phyloP scores from a whole-genome alignment of 1,140 invertebrate genomes.

The Drosophila varians region DNA sequence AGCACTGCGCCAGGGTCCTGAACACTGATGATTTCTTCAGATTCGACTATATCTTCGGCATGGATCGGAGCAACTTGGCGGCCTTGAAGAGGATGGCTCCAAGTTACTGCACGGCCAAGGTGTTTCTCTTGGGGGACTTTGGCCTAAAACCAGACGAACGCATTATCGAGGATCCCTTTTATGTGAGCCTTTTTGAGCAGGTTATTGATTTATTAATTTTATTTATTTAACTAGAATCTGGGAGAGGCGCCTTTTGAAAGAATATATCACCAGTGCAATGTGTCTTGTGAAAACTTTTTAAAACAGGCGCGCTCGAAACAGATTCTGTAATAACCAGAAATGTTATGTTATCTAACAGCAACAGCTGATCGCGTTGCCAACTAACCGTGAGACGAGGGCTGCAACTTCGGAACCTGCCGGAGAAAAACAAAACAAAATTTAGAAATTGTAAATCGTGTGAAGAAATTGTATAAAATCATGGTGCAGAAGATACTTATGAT shows the following conservation, averaged over 20 bases:
- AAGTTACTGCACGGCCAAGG: slow-evolving; percentile 87
- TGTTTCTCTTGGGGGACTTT: slow-evolving; percentile 90
- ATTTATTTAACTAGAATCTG: slow-evolving; percentile 3
- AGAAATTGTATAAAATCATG: slow-evolving; percentile 30
- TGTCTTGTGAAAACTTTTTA: slow-evolving; percentile 88
- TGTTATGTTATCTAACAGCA: too few species aligned
- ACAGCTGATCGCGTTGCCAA: slow-evolving; percentile 24
- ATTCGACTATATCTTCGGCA: slow-evolving; percentile 94
- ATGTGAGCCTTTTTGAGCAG: slow-evolving; percentile 86
- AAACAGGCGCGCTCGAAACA: slow-evolving; percentile 79
- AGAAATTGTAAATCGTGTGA: slow-evolving; percentile 5
- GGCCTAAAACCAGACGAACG: slow-evolving; percentile 88
- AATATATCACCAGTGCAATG: slow-evolving; percentile 88
- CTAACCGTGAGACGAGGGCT: slow-evolving; percentile 5
- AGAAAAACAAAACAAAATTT: slow-evolving; percentile 19
- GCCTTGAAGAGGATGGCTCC: slow-evolving; percentile 87
- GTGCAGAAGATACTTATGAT: slow-evolving; percentile 84
- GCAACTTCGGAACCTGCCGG: background rate
- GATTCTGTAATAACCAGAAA: slow-evolving; percentile 33
- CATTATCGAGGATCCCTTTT: slow-evolving; percentile 94
- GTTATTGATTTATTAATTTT: background rate
- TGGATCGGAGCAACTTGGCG: slow-evolving; percentile 92
- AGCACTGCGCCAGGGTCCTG: slow-evolving; percentile 90
- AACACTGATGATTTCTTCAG: slow-evolving; percentile 88
- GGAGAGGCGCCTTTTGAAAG: slow-evolving; percentile 88